These are phyloP conservation scores for Nylanderia fulva DNA, from an alignment of 1,140 invertebrate genomes.

Conservation along the genomic window DNA sequence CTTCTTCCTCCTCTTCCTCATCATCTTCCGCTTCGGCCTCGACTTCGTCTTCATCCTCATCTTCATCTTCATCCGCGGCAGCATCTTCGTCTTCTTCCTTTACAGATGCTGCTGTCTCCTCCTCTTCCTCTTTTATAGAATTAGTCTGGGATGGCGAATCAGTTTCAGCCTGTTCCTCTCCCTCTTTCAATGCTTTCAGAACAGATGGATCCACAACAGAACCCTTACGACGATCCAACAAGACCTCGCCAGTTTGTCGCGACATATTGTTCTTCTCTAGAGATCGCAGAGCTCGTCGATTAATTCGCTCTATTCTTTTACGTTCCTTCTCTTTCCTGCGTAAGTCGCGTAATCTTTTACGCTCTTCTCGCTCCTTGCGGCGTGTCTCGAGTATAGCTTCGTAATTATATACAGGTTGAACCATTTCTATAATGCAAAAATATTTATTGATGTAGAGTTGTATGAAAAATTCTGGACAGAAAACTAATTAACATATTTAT, in stretches of 20 bases:
- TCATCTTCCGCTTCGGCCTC: constrained; percentile 68
- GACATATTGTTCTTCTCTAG: constrained; percentile 71
- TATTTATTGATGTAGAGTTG: not conserved
- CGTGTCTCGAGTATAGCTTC: constrained; percentile 83
- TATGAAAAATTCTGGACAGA: not conserved
- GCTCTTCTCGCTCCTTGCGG: constrained; percentile 82
- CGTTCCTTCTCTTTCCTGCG: constrained; percentile 78
- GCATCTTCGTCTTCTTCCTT: constrained; percentile 54
- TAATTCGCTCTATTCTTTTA: constrained; percentile 76
- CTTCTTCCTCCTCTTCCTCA: constrained; percentile 74
- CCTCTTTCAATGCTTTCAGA: constrained; percentile 66
- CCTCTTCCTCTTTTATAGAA: constrained; percentile 47
- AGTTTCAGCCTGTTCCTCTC: constrained; percentile 43
- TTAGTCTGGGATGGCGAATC: constrained; percentile 8
- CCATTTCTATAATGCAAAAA: constrained; percentile 60
- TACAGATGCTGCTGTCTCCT: not conserved
- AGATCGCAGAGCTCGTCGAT: constrained; percentile 77
- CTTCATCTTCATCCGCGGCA: constrained; percentile 62
- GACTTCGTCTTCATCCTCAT: constrained; percentile 75
- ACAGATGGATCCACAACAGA: constrained; percentile 60
- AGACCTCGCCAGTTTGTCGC: constrained; percentile 34
- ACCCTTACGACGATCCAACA: constrained; percentile 32
- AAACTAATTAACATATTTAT: not conserved
- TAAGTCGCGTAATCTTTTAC: constrained; percentile 80
- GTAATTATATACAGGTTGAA: constrained; percentile 83